Conservation (phyloP, 2,113 vertebrate genomes). For the Cettia cetti region DNA sequence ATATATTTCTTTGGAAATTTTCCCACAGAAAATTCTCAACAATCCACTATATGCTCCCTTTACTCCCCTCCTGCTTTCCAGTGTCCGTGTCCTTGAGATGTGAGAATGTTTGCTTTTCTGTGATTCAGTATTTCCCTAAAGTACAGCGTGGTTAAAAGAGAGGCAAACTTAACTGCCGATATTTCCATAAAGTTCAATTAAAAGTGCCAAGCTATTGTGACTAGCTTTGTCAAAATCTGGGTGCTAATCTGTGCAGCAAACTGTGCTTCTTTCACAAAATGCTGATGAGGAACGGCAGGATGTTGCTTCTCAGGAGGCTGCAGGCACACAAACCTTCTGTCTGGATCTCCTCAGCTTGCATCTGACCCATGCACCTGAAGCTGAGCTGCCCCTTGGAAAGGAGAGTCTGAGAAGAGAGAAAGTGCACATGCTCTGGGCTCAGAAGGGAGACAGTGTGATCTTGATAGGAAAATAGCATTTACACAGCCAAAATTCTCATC, state of each 20-base stretch:
- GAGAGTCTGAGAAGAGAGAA: not conserved
- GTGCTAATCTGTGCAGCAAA: not conserved
- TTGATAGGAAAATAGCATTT: not conserved
- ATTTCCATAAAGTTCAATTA: constrained; percentile 34
- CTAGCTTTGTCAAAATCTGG: constrained; percentile 15
- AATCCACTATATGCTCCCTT: not conserved
- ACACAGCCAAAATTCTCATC: not conserved
- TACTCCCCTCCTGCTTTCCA: not conserved
- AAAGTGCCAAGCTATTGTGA: constrained; percentile 24
- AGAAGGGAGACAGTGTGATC: not conserved
- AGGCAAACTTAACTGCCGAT: not conserved
- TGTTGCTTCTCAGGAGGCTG: not conserved
- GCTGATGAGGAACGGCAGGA: not conserved
- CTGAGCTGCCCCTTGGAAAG: not conserved
- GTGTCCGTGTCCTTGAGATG: not conserved
- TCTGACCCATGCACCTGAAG: fast-evolving
- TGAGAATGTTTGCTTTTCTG: not conserved
- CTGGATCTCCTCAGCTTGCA: not conserved
- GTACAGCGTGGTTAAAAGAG: not conserved
- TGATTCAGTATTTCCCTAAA: not conserved
- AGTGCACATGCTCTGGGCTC: not conserved
- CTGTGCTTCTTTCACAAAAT: not conserved
- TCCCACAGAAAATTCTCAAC: not conserved
- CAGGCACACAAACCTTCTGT: not conserved
- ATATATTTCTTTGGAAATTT: not conserved